Percentiles rank a stretch among this genome's conserved stretches.
phyloP scores from a whole-genome alignment of 2,797 vertebrate genomes.

The Xenentodon cancila region DNA sequence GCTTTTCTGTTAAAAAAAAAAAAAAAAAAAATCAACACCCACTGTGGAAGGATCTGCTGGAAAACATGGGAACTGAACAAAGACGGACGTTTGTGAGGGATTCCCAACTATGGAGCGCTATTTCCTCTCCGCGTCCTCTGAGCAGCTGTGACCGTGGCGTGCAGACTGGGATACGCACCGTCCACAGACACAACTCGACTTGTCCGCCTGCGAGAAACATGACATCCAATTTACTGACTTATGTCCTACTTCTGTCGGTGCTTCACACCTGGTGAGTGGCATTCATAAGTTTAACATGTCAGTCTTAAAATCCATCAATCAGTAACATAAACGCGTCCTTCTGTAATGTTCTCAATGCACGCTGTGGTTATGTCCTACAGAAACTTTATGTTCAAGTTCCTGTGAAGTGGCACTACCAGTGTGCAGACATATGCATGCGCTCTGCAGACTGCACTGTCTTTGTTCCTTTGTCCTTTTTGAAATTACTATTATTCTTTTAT shows the following conservation, averaged over 20 bases:
- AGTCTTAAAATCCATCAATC: too few relatives aligned
- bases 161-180: constrained; percentile 43
- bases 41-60: constrained; percentile 19
- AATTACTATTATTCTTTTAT: constrained; percentile 17
- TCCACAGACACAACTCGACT: constrained; percentile 53
- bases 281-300: not conserved
- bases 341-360: not conserved
- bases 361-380: not conserved
- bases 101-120: constrained; percentile 62
- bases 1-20: constrained; percentile 10
- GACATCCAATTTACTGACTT: constrained; percentile 82
- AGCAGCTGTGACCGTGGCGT: constrained; percentile 49
- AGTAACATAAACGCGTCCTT: not conserved
- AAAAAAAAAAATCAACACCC: not conserved
- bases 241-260: constrained; percentile 85
- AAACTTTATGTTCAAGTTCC: constrained; percentile 44
- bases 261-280: constrained; percentile 89
- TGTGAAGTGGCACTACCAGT: not conserved
- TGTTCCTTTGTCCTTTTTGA: not conserved
- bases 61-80: constrained; percentile 29
- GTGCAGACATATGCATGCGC: not conserved
- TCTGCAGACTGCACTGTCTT: not conserved
- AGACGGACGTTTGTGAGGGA: constrained; percentile 57
- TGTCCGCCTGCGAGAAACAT: constrained; percentile 75
- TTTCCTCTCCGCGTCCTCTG: constrained; percentile 21